Evolutionary conservation across 2,797 vertebrate species (phyloP), one percentile per base, ranked within the genome.

Genomic region (Antrozous pallidus): DNA sequence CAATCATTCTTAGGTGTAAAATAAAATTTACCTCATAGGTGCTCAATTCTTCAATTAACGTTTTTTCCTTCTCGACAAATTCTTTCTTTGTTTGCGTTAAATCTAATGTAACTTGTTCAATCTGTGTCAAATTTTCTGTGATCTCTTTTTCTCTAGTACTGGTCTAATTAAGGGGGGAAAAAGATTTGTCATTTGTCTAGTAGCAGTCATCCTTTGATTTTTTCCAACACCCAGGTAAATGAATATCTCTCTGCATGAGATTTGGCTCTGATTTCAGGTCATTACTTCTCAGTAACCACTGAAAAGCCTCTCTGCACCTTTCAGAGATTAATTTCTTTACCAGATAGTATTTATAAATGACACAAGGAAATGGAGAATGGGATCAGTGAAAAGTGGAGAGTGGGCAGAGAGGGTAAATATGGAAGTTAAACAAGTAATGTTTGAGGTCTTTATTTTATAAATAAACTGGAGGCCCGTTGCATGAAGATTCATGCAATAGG

Each of bases 11-110:
- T 40, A 84, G 22, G 84, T 33, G 13, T 69, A 87, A 95, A 94
- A 92, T 65, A 63, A 88, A 70, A 92, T 83, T 97, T 97, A 98
- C 98, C 98, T 98, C 93, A 65, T 67, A 95, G 5, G n/a, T 97
- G 69, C 0, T 95, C 95, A 94, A 74, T 49, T 83, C 71, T 75
- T 51, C 10, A 74, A 96, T 93, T 93, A 97, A 84, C 40, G 38
- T 20, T 79, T 79, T 90, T 90, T 97, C 95, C 67, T 71, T 91
- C 28, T 1, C 0, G 63, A 95, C 0, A 90, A 96, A 97, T 38
- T 90, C 1, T 4, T 83, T 31, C 83, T 97, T 70, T 13, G 69
- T 96, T 87, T 96, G 88, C 63, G 20, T 58, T 79, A 97, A 71
- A 56, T 97, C 93, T 58, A 22, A 1, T 70, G 8, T 81, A 63